Conservation (phyloP, 2,113 vertebrate species). For the Eudyptes chrysolophus region DNA sequence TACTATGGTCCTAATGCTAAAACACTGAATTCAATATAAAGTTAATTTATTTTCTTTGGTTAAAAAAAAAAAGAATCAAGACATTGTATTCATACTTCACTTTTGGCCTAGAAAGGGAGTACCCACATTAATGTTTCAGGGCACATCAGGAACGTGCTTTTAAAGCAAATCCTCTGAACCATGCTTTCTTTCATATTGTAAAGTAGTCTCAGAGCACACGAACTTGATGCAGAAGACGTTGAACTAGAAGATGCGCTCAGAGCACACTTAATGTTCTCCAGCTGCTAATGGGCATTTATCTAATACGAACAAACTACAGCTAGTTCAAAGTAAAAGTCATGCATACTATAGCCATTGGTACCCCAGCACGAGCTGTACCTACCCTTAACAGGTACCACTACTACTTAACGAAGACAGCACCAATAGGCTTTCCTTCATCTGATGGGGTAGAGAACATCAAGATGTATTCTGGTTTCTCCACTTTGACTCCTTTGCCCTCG, state of each 20-base stretch:
- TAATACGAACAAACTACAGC: neutral
- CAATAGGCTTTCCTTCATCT: neutral
- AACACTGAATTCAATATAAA: neutral
- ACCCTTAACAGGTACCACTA: neutral
- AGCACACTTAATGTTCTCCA: neutral
- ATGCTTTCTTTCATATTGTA: neutral
- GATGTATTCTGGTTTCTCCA: neutral
- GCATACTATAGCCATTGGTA: neutral
- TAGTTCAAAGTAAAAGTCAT: neutral
- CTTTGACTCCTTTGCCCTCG: neutral
- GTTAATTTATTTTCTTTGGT: neutral
- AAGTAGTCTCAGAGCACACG: neutral
- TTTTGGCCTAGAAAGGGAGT: neutral
- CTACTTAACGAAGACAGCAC: neutral
- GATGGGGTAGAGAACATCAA: neutral
- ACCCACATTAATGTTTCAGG: neutral
- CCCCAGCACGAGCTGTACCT: rapidly evolving
- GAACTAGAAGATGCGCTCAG: neutral
- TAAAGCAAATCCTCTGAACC: neutral
- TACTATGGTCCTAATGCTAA: neutral
- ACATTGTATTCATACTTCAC: neutral
- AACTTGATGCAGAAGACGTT: neutral
- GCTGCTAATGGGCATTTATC: neutral
- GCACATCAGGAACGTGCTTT: neutral
- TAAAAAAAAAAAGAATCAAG: neutral